Percentiles rank a stretch among this genome's conserved stretches.
Evolutionary conservation across 2,888 invertebrate species (phyloP).

Genomic region (Drosophila paracracens): DNA sequence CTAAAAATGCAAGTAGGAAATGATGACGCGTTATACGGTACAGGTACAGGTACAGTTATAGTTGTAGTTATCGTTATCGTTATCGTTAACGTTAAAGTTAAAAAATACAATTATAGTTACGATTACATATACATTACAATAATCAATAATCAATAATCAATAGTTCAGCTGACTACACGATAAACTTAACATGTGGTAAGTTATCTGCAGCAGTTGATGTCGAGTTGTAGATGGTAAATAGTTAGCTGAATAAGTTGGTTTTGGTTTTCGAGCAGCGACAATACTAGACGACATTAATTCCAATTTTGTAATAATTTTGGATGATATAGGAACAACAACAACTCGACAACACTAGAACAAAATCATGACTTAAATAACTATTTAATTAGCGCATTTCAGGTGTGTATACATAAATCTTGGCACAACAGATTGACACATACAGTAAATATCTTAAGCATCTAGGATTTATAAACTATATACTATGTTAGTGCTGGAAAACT

Average conservation of each 20-base stretch:
- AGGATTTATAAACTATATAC: background rate
- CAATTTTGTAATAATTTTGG: slow-evolving; percentile 57
- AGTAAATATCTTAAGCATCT: slow-evolving; percentile 1
- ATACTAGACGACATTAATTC: slow-evolving; percentile 51
- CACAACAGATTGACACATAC: slow-evolving; percentile 4
- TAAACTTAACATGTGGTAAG: slow-evolving; percentile 49
- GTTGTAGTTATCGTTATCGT: slow-evolving; percentile 41
- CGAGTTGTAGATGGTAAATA: slow-evolving; percentile 59
- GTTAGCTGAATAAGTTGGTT: slow-evolving; percentile 38
- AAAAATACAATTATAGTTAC: slow-evolving; percentile 33
- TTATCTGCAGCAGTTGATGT: slow-evolving; percentile 51
- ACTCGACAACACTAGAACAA: slow-evolving; percentile 69
- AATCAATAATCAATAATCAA: slow-evolving; percentile 28
- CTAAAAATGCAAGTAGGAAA: slow-evolving; percentile 53
- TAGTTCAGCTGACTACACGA: slow-evolving; percentile 43
- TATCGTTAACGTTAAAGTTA: slow-evolving; percentile 44
- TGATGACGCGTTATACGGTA: slow-evolving; percentile 66
- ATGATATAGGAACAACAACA: slow-evolving; percentile 40
- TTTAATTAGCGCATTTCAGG: slow-evolving; percentile 9
- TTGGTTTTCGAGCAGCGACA: slow-evolving; percentile 45
- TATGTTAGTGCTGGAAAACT: slow-evolving; percentile 1
- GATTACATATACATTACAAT: slow-evolving; percentile 19
- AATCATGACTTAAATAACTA: slow-evolving; percentile 22
- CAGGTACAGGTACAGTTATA: slow-evolving; percentile 58
- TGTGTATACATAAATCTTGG: background rate